Evolutionary conservation across 2,797 vertebrate species (phyloP).

Genomic region (Danionella dracula): DNA sequence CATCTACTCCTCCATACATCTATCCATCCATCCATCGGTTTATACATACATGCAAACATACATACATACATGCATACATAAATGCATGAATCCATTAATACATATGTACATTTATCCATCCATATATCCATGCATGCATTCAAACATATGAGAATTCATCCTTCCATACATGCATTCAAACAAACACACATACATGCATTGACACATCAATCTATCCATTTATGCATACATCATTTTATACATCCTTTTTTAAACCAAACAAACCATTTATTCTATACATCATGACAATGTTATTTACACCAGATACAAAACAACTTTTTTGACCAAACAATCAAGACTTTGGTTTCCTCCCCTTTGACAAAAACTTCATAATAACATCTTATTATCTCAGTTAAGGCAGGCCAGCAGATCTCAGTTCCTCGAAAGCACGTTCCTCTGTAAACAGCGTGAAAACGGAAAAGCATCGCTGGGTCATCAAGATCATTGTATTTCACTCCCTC

Average conservation of each 20-base stretch:
- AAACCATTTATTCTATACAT: slow-evolving; percentile 34
- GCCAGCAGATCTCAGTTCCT: background rate
- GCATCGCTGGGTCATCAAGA: slow-evolving; percentile 14
- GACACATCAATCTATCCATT: too few relatives aligned
- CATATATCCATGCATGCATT: background rate
- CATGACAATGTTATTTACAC: slow-evolving; percentile 30
- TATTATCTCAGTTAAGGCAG: background rate
- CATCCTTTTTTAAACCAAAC: background rate
- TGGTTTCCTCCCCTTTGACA: slow-evolving; percentile 33
- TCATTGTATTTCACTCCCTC: background rate
- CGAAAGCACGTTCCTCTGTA: slow-evolving; percentile 9
- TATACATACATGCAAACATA: background rate
- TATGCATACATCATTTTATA: too few relatives aligned
- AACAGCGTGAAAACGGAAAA: slow-evolving; percentile 4
- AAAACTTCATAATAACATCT: slow-evolving; percentile 8
- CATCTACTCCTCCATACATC: background rate
- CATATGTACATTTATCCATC: background rate
- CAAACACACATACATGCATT: background rate
- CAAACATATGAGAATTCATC: too few relatives aligned
- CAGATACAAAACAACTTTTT: background rate
- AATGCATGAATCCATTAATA: background rate
- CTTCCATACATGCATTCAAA: background rate
- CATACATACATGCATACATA: too few relatives aligned
- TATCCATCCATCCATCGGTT: background rate
- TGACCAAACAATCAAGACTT: slow-evolving; percentile 13